Evolutionary conservation across 2,113 vertebrate genomes (phyloP), one percentile per base, ranked within the genome.

Genomic region (Oxyruncus cristatus): DNA sequence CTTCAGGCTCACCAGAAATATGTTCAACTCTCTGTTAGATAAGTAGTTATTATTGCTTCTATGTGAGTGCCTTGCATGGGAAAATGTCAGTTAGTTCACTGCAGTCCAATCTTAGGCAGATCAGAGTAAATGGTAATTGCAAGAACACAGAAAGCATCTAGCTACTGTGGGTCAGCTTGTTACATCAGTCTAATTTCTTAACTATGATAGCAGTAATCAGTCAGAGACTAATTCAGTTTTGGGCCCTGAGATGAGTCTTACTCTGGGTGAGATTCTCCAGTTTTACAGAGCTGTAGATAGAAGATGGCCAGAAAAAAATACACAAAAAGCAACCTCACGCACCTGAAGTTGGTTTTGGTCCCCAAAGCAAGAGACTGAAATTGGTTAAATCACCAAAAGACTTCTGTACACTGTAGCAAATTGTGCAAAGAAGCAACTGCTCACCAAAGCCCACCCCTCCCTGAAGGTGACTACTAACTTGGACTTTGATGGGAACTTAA

Each of bases 21-120:
- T 6, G 23, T 24, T 58, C 22, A 49, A 9, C 5, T 41, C 8
- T 8, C 35, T 4, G 0, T 23, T 71, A 62, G 2, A 1, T 12
- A 49, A 53, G 14, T 30, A 27, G 4, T 30, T 66, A 14, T 6
- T 61, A 2, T 6, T 4, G 37, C 20, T 79, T 55, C 30, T 9
- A 5, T 22, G 11, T 32, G 23, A 55, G 6, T n/a, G 19, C 21
- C 56, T 77, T 23, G 21, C 19, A 7, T 13, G 21, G 22, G 46
- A 44, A 86, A 85, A 78, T 18, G 8, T 5, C 37, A n/a, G 5
- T 33, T 11, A 62, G 14, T 18, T 68, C 27, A 52, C 6, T 83
- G 26, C 6, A 65, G 47, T 17, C 30, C 14, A 41, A 0, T 32
- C 59, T 83, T 9, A 37, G 9, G 30, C 37, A 56, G 61, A 17